phyloP scores from a whole-genome alignment of 2,113 vertebrate genomes.

The Eurystomus gularis region DNA sequence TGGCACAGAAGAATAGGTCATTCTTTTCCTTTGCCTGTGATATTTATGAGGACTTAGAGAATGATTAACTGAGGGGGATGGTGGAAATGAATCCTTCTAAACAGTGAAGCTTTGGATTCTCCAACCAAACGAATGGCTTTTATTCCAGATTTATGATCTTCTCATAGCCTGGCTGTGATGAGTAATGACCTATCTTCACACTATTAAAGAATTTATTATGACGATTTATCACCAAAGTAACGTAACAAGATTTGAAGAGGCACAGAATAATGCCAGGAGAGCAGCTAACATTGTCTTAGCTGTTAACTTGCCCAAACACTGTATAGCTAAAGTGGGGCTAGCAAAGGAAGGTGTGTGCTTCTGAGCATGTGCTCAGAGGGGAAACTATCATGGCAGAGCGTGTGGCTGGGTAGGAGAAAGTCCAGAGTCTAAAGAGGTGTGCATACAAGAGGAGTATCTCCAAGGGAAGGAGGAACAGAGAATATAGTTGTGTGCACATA shows the following conservation, averaged over 20 bases:
- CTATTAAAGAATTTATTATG: slow-evolving; percentile 55
- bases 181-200: slow-evolving; percentile 52
- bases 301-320: background rate
- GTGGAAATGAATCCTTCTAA: slow-evolving; percentile 66
- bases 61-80: slow-evolving; percentile 52
- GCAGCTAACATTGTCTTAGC: background rate
- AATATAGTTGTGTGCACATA: accelerated
- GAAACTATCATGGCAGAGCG: background rate
- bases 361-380: background rate
- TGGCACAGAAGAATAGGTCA: slow-evolving; percentile 25
- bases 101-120: slow-evolving; percentile 52
- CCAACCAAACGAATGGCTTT: slow-evolving; percentile 53
- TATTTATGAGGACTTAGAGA: slow-evolving; percentile 58
- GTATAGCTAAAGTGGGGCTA: background rate
- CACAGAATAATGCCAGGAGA: slow-evolving; percentile 2
- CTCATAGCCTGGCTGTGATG: slow-evolving; percentile 31
- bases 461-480: background rate
- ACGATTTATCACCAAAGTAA: slow-evolving; percentile 61
- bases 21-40: slow-evolving; percentile 25
- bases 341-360: background rate
- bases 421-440: background rate
- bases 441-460: background rate
- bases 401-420: background rate
- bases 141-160: slow-evolving; percentile 56
- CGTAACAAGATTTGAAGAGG: background rate